Evolutionary conservation across 2,888 invertebrate species (phyloP), one percentile per base, ranked within the genome.

Genomic region (Cataglyphis albicans): DNA sequence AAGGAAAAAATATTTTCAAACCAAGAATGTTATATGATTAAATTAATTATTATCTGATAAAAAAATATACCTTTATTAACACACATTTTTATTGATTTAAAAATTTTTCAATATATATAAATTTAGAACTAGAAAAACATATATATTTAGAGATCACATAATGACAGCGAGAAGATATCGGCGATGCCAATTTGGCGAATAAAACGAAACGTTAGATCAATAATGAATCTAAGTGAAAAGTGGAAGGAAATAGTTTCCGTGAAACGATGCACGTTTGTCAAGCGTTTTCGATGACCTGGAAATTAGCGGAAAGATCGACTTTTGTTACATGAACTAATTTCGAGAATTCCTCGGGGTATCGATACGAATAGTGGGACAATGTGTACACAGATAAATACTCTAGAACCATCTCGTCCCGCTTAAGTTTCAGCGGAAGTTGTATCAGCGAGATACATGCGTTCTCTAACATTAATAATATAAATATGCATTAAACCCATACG

Each of bases 301-400:
- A 57, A 76, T 76, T 76, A 76, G 57, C 35, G 68, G 76, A 57
- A 70, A 70, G 57, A 76, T 76, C 41, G 55, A 29, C 41, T 70
- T 68, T 57, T 21, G 38, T 76, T 76, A 38, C 25, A 55, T 25
- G 52, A 76, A 44, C 74, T 88, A 89, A 87, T 88, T 89, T 87
- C 82, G 64, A 85, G 68, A 83, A 85, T 83, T 87, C 84, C 83
- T 87, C 74, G 61, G 87, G 74, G 83, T 85, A 83, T 87, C 76
- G 82, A 85, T 85, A 88, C 59, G 25, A 48, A 18, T 76, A 85
- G 83, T 89, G 83, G 81, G 63, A 55, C 72, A 85, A 57, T 73
- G 75, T 88, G 78, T 80, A 76, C 81, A 82, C 67, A 85, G 73
- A 68, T 44, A 67, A 9, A 18, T 73, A 83, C 57, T 78, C 48